These are phyloP conservation scores for Myotis myotis DNA, from an alignment of 2,797 vertebrate species.

Conservation along the genomic window DNA sequence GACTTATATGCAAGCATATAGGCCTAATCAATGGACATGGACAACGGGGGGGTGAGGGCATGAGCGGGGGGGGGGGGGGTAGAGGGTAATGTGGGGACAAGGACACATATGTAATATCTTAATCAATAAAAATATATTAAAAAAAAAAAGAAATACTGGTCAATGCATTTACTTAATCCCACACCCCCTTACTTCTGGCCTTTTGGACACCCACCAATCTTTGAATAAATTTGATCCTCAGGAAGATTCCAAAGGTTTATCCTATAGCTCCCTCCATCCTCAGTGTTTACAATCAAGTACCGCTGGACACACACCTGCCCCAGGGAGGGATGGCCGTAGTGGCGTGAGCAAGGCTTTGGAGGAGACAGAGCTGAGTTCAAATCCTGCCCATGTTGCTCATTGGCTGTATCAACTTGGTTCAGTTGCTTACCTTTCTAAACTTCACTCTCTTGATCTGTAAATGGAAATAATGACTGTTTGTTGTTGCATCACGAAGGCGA, in stretches of 20 bases:
- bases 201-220: not conserved
- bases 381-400: not conserved
- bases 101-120: no score
- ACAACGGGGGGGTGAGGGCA: no score
- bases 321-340: not conserved
- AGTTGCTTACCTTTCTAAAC: not conserved
- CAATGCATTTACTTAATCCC: not conserved
- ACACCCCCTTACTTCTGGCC: not conserved
- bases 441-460: not conserved
- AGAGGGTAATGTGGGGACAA: no score
- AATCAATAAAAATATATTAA: no score
- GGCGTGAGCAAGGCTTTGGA: not conserved
- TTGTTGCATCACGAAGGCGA: not conserved
- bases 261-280: not conserved
- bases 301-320: rapidly evolving
- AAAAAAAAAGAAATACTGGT: not conserved
- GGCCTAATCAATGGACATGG: no score
- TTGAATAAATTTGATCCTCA: not conserved
- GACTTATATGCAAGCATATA: no score
- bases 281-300: not conserved
- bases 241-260: not conserved
- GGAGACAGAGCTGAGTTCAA: not conserved
- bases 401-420: not conserved
- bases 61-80: no score
- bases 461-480: not conserved